Evolutionary conservation across 1,140 invertebrate genomes (phyloP).

Genomic region (Amyelois transitella): DNA sequence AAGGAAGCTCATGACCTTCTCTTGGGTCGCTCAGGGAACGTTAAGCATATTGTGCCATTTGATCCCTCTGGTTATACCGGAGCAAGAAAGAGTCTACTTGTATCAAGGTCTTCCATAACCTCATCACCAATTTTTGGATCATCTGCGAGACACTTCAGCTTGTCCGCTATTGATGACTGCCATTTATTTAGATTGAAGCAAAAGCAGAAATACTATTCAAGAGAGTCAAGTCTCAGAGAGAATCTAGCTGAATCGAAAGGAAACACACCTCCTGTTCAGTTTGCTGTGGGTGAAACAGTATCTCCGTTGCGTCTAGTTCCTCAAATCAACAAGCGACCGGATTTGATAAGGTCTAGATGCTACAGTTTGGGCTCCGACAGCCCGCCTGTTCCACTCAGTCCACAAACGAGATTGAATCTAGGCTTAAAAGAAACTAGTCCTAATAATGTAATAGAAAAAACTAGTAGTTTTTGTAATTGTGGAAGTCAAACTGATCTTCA

Average conservation of each 20-base stretch:
- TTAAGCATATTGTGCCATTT: conserved; percentile 84
- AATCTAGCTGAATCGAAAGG: conserved; percentile 44
- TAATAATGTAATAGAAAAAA: conserved; percentile 43
- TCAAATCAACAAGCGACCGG: conserved; percentile 35
- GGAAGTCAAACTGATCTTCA: conserved; percentile 82
- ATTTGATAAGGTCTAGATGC: conserved; percentile 70
- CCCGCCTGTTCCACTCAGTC: conserved; percentile 75
- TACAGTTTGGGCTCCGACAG: conserved; percentile 77
- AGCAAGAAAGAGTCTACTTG: conserved; percentile 57
- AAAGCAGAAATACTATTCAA: conserved; percentile 60
- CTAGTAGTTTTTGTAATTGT: conserved; percentile 78
- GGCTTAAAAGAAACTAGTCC: conserved; percentile 73
- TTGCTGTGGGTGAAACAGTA: conserved; percentile 80
- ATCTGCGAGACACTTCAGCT: conserved; percentile 76
- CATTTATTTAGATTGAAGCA: conserved; percentile 67
- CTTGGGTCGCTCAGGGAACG: conserved; percentile 81
- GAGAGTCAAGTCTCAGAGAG: conserved; percentile 67
- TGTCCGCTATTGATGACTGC: conserved; percentile 77
- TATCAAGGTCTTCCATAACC: conserved; percentile 54
- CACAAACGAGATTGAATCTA: conserved; percentile 77
- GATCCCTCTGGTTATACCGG: conserved; percentile 75
- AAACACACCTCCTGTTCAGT: conserved; percentile 75
- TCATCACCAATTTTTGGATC: conserved; percentile 67
- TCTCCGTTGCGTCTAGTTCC: conserved; percentile 66
- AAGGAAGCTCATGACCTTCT: conserved; percentile 84